Evolutionary conservation across 2,797 vertebrate species (phyloP).

Genomic region (Australoheros facetus): DNA sequence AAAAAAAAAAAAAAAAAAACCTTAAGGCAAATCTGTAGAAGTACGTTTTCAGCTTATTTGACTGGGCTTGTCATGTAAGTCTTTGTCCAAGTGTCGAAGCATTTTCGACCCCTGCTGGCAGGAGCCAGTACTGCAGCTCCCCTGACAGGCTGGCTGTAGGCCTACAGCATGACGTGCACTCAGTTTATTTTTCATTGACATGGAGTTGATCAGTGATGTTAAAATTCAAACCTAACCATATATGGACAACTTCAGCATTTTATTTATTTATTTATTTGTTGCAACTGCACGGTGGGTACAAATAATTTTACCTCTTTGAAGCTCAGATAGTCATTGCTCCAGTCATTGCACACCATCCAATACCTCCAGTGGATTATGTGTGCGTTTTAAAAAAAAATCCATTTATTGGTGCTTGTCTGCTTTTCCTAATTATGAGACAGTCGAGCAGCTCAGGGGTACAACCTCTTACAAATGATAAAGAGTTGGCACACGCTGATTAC

Average conservation of each 20-base stretch:
- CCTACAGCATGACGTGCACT: too few species aligned
- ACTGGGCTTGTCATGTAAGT: not conserved
- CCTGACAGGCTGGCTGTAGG: not conserved
- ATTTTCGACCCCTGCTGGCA: constrained; percentile 49
- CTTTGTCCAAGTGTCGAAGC: not conserved
- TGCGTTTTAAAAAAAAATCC: too few species aligned
- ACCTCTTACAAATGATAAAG: not conserved
- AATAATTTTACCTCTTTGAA: not conserved
- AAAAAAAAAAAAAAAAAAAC: too few species aligned
- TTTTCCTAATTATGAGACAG: not conserved
- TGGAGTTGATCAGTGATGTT: not conserved
- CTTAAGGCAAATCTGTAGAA: not conserved
- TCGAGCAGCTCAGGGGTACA: not conserved
- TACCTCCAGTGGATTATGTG: not conserved
- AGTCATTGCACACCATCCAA: not conserved
- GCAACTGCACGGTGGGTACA: not conserved
- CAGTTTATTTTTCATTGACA: not conserved
- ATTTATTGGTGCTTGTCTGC: not conserved
- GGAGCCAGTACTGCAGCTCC: not conserved
- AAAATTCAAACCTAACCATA: not conserved
- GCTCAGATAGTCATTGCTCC: not conserved
- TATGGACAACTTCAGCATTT: not conserved
- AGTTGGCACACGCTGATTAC: not conserved
- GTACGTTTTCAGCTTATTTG: not conserved
- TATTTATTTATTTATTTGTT: too few species aligned